A percentile compares a stretch with the other conserved stretches of the same genome.
phyloP scores from a whole-genome alignment of 2,113 vertebrate species.

The Phrynosoma platyrhinos region DNA sequence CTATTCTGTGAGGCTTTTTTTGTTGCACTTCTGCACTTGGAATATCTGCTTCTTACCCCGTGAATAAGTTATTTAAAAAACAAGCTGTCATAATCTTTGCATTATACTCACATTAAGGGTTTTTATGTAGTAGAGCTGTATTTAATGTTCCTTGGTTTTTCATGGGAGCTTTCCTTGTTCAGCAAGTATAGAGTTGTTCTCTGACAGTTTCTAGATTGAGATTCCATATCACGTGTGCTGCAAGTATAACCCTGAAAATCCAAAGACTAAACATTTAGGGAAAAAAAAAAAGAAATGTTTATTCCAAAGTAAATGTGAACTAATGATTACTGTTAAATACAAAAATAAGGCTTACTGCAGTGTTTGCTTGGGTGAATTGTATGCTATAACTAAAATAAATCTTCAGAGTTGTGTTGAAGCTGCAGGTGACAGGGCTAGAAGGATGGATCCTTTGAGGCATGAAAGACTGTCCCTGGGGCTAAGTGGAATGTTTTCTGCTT shows the following conservation, averaged over 20 bases:
- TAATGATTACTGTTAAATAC: not conserved
- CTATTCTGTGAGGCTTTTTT: not conserved
- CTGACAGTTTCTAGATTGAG: not conserved
- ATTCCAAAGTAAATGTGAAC: not conserved
- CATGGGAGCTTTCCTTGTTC: not conserved
- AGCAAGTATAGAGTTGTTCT: not conserved
- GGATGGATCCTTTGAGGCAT: constrained; percentile 21
- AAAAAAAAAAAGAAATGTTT: not conserved
- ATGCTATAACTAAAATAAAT: constrained; percentile 15
- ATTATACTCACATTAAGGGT: not conserved
- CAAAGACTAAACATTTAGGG: not conserved
- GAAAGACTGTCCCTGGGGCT: constrained; percentile 7
- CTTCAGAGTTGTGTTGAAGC: constrained; percentile 4
- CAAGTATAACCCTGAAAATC: not conserved
- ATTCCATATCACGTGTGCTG: not conserved
- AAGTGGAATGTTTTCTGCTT: not conserved
- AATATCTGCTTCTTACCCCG: not conserved
- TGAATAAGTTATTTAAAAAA: not conserved
- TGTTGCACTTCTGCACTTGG: not conserved
- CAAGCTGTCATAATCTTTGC: not conserved
- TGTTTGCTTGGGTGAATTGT: constrained; percentile 2
- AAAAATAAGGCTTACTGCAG: not conserved
- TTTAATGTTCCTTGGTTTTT: not conserved
- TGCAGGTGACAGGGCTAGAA: not conserved
- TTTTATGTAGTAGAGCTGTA: not conserved